These are phyloP conservation scores for Catocala sponsa DNA, from an alignment of 2,888 invertebrate genomes.

Conservation along the genomic window DNA sequence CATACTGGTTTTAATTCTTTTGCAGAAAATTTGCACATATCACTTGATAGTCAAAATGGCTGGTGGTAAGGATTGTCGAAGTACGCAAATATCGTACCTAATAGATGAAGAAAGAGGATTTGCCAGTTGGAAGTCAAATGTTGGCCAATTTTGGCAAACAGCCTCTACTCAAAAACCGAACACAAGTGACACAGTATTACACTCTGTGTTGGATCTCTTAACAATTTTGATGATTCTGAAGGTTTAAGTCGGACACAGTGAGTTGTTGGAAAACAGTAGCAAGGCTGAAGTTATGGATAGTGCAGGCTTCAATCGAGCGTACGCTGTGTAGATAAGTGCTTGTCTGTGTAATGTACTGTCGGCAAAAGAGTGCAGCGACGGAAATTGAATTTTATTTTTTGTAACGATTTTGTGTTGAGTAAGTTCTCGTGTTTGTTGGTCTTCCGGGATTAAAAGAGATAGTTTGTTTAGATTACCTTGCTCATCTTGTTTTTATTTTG, in stretches of 20 bases:
- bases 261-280: slow-evolving; percentile 59
- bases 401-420: slow-evolving; percentile 14
- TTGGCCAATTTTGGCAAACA: slow-evolving; percentile 55
- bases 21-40: too few species aligned
- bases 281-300: slow-evolving; percentile 67
- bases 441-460: not conserved
- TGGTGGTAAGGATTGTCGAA: slow-evolving; percentile 17
- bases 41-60: not conserved
- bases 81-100: slow-evolving; percentile 37
- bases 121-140: slow-evolving; percentile 51
- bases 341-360: slow-evolving; percentile 58
- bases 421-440: not conserved
- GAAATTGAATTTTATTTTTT: slow-evolving; percentile 46
- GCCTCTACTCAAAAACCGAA: slow-evolving; percentile 25
- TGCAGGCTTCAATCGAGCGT: slow-evolving; percentile 75
- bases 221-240: not conserved
- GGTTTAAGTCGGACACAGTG: slow-evolving; percentile 31
- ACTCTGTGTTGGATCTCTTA: slow-evolving; percentile 9
- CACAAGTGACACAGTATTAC: slow-evolving; percentile 34
- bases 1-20: too few species aligned
- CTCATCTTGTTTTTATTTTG: not conserved
- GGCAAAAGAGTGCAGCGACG: slow-evolving; percentile 45
- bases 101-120: slow-evolving; percentile 47
- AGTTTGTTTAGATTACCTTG: not conserved
- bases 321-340: slow-evolving; percentile 68